phyloP scores from a whole-genome alignment of 2,888 invertebrate genomes.

The Spisula solida region DNA sequence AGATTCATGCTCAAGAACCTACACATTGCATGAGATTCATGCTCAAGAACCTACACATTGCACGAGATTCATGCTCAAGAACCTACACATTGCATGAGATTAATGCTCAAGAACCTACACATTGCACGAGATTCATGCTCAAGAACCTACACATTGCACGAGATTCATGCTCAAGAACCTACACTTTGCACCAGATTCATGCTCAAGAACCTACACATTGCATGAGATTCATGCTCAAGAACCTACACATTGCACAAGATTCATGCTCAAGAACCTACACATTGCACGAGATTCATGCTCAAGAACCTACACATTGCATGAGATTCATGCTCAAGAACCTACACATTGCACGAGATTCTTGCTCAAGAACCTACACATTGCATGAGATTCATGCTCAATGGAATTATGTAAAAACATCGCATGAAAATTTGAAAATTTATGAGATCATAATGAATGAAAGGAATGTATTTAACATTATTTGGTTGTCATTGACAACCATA shows the following conservation, averaged over 20 bases:
- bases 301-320: too few relatives aligned
- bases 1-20: neutral
- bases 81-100: neutral
- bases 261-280: neutral
- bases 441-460: neutral
- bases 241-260: too few relatives aligned
- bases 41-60: too few relatives aligned
- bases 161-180: too few relatives aligned
- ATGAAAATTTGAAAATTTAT: neutral
- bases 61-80: neutral
- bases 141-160: neutral
- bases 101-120: too few relatives aligned
- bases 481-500: too few relatives aligned
- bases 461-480: neutral
- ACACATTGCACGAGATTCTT: neutral
- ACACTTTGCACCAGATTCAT: too few relatives aligned
- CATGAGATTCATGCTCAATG: neutral
- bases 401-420: neutral
- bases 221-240: neutral
- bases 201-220: neutral
- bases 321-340: neutral
- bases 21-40: neutral
- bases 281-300: neutral
- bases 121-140: neutral
- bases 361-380: too few relatives aligned